phyloP scores from a whole-genome alignment of 1,140 invertebrate species.

The Venustaconcha ellipsiformis region DNA sequence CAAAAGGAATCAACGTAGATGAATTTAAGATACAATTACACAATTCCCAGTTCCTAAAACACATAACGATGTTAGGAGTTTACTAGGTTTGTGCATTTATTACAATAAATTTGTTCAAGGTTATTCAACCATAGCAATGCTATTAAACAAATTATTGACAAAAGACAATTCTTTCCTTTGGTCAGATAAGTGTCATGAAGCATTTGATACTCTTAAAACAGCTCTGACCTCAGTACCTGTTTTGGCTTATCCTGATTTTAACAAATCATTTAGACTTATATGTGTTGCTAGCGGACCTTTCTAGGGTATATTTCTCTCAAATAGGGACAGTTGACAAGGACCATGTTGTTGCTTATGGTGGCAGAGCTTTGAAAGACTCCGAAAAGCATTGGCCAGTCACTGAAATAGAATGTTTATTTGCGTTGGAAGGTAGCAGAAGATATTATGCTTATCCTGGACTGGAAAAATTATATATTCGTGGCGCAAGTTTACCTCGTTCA shows the following conservation, averaged over 20 bases:
- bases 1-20: slow-evolving; percentile 24
- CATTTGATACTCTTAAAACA: slow-evolving; percentile 15
- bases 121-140: too few relatives aligned
- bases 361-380: background rate
- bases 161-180: slow-evolving; percentile 17
- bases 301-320: slow-evolving; percentile 8
- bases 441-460: too few relatives aligned
- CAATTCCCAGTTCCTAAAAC: slow-evolving; percentile 23
- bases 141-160: too few relatives aligned
- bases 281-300: slow-evolving; percentile 22
- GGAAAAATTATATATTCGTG: too few relatives aligned
- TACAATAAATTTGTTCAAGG: slow-evolving; percentile 35
- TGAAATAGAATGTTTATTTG: slow-evolving; percentile 20
- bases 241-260: slow-evolving; percentile 11
- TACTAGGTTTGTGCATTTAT: slow-evolving; percentile 35
- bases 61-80: slow-evolving; percentile 19
- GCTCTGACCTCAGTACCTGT: too few relatives aligned
- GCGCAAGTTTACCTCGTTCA: too few relatives aligned
- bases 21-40: slow-evolving; percentile 23
- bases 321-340: slow-evolving; percentile 6
- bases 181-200: background rate
- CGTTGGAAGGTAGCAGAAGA: too few relatives aligned
- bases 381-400: slow-evolving; percentile 12
- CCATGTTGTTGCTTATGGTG: slow-evolving; percentile 14
- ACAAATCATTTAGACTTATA: slow-evolving; percentile 22